Percentiles rank a stretch among this genome's conserved stretches.
Evolutionary conservation across 2,113 vertebrate species (phyloP).

Genomic region (Corydoras maculifer): DNA sequence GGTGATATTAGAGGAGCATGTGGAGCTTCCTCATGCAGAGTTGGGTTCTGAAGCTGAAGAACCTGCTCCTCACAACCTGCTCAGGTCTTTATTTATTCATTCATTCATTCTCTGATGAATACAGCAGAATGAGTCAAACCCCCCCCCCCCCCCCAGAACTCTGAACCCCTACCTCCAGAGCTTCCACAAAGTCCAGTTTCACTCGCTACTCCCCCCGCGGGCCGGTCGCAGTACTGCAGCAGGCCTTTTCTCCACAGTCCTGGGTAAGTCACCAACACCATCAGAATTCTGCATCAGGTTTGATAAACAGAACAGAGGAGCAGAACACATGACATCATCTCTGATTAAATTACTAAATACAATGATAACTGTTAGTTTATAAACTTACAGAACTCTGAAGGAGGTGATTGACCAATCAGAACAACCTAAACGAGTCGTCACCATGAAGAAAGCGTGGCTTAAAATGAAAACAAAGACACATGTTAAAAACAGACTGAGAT

Average conservation of each 20-base stretch:
- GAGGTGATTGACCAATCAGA: no score
- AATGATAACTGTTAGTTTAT: no score
- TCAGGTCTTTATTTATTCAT: conserved; percentile 39
- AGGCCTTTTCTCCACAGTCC: conserved; percentile 55
- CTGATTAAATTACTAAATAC: no score
- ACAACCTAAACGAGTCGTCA: no score
- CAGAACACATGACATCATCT: no score
- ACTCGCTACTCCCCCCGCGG: conserved; percentile 49
- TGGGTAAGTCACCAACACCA: conserved; percentile 47
- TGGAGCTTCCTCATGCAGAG: conserved; percentile 49
- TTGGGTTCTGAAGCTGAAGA: conserved; percentile 21
- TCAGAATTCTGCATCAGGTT: no score
- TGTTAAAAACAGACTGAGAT: no score
- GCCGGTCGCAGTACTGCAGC: conserved; percentile 48
- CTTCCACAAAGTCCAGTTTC: conserved; percentile 43
- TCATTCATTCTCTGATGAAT: background rate
- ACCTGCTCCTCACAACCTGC: conserved; percentile 20
- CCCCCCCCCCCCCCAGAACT: conserved; percentile 40
- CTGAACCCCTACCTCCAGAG: conserved; percentile 45
- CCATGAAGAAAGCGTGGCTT: no score
- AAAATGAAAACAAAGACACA: no score
- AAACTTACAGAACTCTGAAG: no score
- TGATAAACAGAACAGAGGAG: no score
- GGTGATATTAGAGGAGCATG: conserved; percentile 53
- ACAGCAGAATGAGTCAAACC: background rate